These are phyloP conservation scores for Molossus alvarezi DNA, from an alignment of 2,797 vertebrate genomes.

Conservation along the genomic window DNA sequence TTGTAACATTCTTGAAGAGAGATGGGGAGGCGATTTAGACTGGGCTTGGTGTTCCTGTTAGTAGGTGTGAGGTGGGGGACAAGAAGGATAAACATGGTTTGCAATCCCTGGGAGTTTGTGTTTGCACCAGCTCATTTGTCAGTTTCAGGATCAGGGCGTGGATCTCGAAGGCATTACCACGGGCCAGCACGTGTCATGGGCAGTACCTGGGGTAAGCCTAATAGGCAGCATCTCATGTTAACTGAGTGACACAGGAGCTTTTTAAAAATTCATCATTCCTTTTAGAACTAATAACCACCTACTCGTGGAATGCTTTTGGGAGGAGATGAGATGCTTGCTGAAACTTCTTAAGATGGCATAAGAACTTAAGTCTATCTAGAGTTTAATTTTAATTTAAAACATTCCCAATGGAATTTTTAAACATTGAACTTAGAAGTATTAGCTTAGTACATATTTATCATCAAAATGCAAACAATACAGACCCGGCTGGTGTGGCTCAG, in stretches of 20 bases:
- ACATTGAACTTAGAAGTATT: neutral
- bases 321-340: conserved; percentile 37
- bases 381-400: conserved; percentile 56
- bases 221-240: neutral
- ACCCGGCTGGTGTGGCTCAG: neutral
- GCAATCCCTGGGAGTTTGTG: neutral
- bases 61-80: neutral
- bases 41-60: neutral
- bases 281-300: neutral
- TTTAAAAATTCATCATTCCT: neutral
- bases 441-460: neutral
- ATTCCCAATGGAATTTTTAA: neutral
- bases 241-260: neutral
- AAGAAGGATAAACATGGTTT: neutral
- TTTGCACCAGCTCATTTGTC: neutral
- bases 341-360: neutral
- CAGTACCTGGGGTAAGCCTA: neutral
- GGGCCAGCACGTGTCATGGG: neutral
- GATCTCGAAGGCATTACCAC: neutral
- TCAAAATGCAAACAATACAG: neutral
- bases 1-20: conserved; percentile 57
- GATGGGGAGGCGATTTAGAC: neutral
- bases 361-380: conserved; percentile 14
- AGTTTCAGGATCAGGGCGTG: neutral
- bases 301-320: neutral